Percentiles rank a stretch among this genome's conserved stretches.
Evolutionary conservation across 1,140 invertebrate species (phyloP).

Genomic region (Drosophila mojavensis): DNA sequence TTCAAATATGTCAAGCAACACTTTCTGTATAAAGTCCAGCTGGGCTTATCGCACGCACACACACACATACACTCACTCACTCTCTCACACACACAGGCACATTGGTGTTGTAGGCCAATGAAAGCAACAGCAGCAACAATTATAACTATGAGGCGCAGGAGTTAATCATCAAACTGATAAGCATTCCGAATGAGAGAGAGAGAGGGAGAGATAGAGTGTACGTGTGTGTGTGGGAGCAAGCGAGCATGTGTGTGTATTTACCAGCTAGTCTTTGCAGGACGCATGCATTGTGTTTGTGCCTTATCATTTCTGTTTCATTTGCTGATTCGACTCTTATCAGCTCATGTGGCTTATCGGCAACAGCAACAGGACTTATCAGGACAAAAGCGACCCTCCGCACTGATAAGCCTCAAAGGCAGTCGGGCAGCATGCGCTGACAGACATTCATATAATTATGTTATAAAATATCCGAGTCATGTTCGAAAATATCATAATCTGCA

Average conservation of each 20-base stretch:
- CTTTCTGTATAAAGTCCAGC: constrained; percentile 5
- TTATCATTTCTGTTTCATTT: constrained; percentile 30
- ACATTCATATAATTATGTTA: too few species aligned
- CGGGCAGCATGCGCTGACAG: not conserved
- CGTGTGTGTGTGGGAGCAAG: not conserved
- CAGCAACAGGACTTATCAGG: constrained; percentile 12
- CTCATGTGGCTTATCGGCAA: constrained; percentile 29
- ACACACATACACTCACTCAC: too few species aligned
- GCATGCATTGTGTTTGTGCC: constrained; percentile 15
- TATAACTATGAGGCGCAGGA: constrained; percentile 31
- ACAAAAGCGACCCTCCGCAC: constrained; percentile 19
- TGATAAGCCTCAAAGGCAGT: constrained; percentile 18
- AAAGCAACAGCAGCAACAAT: not conserved
- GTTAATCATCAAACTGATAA: constrained; percentile 38
- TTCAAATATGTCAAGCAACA: too few species aligned
- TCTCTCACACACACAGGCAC: not conserved
- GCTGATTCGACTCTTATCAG: constrained; percentile 44
- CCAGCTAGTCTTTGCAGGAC: constrained; percentile 24
- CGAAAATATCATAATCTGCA: too few species aligned
- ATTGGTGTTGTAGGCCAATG: not conserved
- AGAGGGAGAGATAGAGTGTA: not conserved
- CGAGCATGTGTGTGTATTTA: constrained; percentile 8
- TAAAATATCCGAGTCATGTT: too few species aligned
- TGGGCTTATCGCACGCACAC: constrained; percentile 7
- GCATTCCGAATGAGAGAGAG: constrained; percentile 1